Evolutionary conservation across 2,888 invertebrate species (phyloP).

Genomic region (Brachyptera risi): DNA sequence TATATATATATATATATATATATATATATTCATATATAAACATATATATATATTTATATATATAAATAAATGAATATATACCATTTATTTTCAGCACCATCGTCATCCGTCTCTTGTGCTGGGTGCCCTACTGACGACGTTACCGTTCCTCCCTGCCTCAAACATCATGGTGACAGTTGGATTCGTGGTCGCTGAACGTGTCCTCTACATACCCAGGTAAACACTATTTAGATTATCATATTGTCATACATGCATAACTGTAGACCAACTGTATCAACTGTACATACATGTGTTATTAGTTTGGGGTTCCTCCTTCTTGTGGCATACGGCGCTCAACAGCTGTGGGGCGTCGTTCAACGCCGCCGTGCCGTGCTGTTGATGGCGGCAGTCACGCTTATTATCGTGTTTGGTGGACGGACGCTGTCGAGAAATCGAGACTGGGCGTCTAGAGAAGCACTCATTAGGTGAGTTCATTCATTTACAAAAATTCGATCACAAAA

Average conservation of each 20-base stretch:
- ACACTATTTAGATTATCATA: no score
- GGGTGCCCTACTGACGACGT: constrained; percentile 66
- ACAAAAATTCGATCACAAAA: background rate
- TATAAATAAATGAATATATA: no score
- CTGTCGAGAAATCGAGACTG: constrained; percentile 70
- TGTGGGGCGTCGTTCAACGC: constrained; percentile 49
- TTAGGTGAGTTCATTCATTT: constrained; percentile 54
- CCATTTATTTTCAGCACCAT: constrained; percentile 55
- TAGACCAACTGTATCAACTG: no score
- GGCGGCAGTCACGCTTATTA: constrained; percentile 54
- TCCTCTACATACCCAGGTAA: constrained; percentile 86
- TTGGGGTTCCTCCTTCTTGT: constrained; percentile 76
- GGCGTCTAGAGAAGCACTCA: constrained; percentile 69
- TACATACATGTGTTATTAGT: constrained; percentile 51
- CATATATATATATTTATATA: no score
- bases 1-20: no score
- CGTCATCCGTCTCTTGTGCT: constrained; percentile 63
- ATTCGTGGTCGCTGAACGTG: constrained; percentile 81
- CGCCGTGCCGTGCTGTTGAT: constrained; percentile 41
- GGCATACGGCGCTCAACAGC: constrained; percentile 66
- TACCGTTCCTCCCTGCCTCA: constrained; percentile 83
- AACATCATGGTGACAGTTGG: constrained; percentile 78
- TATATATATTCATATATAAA: no score
- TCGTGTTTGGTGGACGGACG: constrained; percentile 62
- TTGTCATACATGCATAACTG: no score